These are phyloP conservation scores for Petrolisthes manimaculis DNA, from an alignment of 2,888 invertebrate genomes.

Conservation along the genomic window DNA sequence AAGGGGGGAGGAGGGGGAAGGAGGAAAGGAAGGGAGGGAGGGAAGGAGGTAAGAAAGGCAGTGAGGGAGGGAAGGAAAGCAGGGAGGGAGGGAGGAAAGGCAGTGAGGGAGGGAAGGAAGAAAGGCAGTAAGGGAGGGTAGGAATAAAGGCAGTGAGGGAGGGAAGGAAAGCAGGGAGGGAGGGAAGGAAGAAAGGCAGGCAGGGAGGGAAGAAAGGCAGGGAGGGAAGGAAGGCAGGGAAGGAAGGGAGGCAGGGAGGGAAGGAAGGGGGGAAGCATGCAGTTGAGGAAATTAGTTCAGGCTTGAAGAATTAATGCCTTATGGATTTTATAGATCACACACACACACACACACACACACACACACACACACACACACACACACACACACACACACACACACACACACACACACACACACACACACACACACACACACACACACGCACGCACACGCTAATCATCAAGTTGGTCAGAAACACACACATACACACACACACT, in stretches of 20 bases:
- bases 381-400: constrained; percentile 26
- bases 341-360: constrained; percentile 24
- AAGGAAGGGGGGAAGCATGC: neutral
- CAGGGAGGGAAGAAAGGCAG: neutral
- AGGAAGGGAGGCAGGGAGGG: neutral
- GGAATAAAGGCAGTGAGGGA: too few species aligned
- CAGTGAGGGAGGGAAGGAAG: too few species aligned
- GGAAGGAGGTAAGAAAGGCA: too few species aligned
- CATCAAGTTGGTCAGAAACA: neutral
- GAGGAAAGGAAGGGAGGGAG: neutral
- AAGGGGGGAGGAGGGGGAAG: too few species aligned
- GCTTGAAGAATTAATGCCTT: neutral
- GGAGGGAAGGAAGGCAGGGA: neutral
- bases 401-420: neutral
- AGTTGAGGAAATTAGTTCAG: neutral
- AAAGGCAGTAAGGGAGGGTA: neutral
- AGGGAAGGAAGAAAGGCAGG: too few species aligned
- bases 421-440: neutral
- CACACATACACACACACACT: neutral
- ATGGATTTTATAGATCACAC: neutral
- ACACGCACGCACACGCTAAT: neutral
- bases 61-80: neutral
- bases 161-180: neutral
- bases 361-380: constrained; percentile 24
- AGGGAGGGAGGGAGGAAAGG: too few species aligned